Evolutionary conservation across 2,888 invertebrate species (phyloP), one percentile per base, ranked within the genome.

Genomic region (Dryomyza anilis): DNA sequence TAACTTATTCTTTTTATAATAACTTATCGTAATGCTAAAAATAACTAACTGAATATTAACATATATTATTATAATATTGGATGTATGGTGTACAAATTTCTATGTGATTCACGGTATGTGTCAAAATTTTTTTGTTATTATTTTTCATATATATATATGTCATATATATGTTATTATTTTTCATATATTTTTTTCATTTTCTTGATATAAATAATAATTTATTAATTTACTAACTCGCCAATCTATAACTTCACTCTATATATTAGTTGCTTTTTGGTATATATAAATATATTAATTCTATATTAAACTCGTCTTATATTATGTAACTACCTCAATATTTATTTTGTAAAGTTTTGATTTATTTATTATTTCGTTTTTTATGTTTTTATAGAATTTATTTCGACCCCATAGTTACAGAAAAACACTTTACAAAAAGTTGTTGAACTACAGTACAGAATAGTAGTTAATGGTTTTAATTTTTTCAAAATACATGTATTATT

Each of bases 101-200:
- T 76, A 78, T 79, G 79, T 79, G 78, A 79, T 78, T 80, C 79
- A 79, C 79, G 80, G 80, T 80, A 77, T 80, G 77, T 79, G 78
- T 69, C 63, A 67, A 68, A 62, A 63, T 57, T 45, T 48, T 48
- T 56, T 29, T 66, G 39, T 67, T 45, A 46, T 70, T 65, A 14
- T 58, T n/a, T 66, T 61, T 57, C 14, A 30, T 25, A 36, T 19
- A 14, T 12, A 33, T 45, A n/a, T n/a, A n/a, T n/a, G n/a, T n/a
- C n/a, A n/a, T n/a, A n/a, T n/a, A n/a, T n/a, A n/a, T n/a, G n/a
- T n/a, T n/a, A n/a, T n/a, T n/a, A n/a, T n/a, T n/a, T n/a, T n/a
- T n/a, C n/a, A n/a, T n/a, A n/a, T n/a, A 33, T 33, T 33, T 59
- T 59, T 19, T 46, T 21, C 7, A 23, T 60, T 36, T 52, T 50